phyloP scores from a whole-genome alignment of 1,140 invertebrate genomes.

The Sycobia sp. region DNA sequence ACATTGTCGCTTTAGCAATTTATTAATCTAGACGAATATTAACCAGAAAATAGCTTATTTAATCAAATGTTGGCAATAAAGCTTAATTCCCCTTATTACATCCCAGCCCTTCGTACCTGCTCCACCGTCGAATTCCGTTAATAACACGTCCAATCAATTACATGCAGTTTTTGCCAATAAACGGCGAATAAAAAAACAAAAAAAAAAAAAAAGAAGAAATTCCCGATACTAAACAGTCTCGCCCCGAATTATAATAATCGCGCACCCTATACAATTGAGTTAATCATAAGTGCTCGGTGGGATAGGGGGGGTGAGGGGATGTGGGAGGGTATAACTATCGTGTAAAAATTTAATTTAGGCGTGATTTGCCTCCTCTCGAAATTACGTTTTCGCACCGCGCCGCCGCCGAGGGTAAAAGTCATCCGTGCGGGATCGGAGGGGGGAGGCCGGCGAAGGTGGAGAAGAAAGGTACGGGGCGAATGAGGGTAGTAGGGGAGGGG shows the following conservation, averaged over 20 bases:
- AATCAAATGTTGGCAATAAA: no score
- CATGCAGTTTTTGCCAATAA: not conserved
- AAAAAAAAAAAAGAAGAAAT: not conserved
- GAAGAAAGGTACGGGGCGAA: not conserved
- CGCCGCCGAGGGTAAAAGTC: not conserved
- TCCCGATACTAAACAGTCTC: not conserved
- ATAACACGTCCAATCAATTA: constrained; percentile 19
- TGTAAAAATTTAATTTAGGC: constrained; percentile 35
- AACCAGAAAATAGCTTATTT: no score
- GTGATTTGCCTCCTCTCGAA: constrained; percentile 15
- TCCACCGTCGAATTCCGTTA: not conserved
- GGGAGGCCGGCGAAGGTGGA: not conserved
- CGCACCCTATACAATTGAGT: constrained; percentile 10
- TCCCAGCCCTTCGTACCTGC: no score
- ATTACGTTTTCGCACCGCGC: constrained; percentile 1
- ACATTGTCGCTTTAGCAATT: no score
- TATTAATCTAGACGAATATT: no score
- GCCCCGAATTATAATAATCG: constrained; percentile 32
- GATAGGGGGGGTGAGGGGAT: no score
- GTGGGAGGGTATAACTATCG: no score
- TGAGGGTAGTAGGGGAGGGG: no score
- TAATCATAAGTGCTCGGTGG: constrained; percentile 31
- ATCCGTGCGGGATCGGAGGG: no score
- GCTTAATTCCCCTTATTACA: no score
- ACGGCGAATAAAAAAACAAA: no score